Conservation (phyloP, 1,140 invertebrate species). For the Cataglyphis hispanica region DNA sequence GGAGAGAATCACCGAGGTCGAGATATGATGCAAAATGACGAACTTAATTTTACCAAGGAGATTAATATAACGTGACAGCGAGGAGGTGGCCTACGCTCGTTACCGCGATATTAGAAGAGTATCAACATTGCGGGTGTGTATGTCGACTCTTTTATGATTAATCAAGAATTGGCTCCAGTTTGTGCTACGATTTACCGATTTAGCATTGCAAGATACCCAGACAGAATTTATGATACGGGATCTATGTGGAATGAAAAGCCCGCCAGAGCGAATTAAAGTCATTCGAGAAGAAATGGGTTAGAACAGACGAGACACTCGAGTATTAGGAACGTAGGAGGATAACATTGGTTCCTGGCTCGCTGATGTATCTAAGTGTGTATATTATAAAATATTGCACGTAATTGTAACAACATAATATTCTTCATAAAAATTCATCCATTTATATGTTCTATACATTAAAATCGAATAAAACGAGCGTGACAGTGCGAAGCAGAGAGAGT, state of each 20-base stretch:
- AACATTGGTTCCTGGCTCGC: constrained; percentile 16
- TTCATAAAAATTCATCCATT: constrained; percentile 42
- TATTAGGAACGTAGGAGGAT: constrained; percentile 76
- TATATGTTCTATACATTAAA: background rate
- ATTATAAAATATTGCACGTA: background rate
- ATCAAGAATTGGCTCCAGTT: constrained; percentile 55
- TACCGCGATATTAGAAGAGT: constrained; percentile 84
- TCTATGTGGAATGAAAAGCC: background rate
- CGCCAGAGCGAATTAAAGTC: constrained; percentile 12
- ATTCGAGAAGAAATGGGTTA: constrained; percentile 82
- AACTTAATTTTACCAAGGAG: constrained; percentile 65
- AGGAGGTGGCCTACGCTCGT: constrained; percentile 81
- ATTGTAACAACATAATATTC: constrained; percentile 41
- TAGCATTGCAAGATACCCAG: background rate
- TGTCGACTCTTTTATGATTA: constrained; percentile 57
- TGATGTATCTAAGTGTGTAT: background rate
- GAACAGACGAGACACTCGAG: constrained; percentile 79
- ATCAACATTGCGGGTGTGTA: constrained; percentile 82
- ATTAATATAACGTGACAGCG: constrained; percentile 75
- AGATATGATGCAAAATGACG: background rate
- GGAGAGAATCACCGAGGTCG: too few species aligned
- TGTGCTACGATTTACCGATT: background rate
- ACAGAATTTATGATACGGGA: background rate
- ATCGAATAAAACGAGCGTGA: too few species aligned
- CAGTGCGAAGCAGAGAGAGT: background rate